Evolutionary conservation across 2,888 invertebrate genomes (phyloP), one percentile per base, ranked within the genome.

Genomic region (Aproaerema taeniolella): DNA sequence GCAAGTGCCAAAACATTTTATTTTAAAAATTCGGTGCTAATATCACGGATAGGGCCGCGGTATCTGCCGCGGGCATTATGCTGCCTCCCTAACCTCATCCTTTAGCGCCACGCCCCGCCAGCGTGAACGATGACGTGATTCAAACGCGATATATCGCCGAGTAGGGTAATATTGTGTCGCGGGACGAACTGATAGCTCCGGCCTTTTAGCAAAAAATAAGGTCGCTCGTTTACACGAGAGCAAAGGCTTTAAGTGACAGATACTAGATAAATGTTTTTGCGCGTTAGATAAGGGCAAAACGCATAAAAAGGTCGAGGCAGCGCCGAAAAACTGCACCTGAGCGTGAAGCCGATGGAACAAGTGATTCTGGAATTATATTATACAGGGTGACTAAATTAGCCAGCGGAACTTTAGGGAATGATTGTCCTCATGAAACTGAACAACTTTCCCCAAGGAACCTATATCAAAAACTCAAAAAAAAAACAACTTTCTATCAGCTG

Each of bases 231-330:
- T 76, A 79, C 75, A 81, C 70, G 73, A 79, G 77, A 76, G 80
- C 73, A 78, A 75, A 74, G 69, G 76, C 75, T 80, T 80, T 75
- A 81, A 81, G 76, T 81, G 82, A 82, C 82, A 81, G 77, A 82
- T 80, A 72, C 76, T 79, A 82, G 83, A 83, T 83, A 83, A 82
- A 83, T 82, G 79, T 78, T 74, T 80, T 78, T 71, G 67, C 76
- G 65, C 65, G 60, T 69, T 66, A 78, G 78, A 81, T 79, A 78
- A 73, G 74, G 73, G 65, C 58, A 59, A 55, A 65, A 47, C 66
- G 64, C 65, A 68, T 67, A 69, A 70, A 79, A 71, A 70, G 58
- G 53, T 60, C 58, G 58, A 54, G 53, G 61, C 53, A 51, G 58
- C 53, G 53, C 52, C 52, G 57, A 66, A 67, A 67, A 67, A 67